phyloP scores from a whole-genome alignment of 2,797 vertebrate genomes.

The Steatocranus sp. region DNA sequence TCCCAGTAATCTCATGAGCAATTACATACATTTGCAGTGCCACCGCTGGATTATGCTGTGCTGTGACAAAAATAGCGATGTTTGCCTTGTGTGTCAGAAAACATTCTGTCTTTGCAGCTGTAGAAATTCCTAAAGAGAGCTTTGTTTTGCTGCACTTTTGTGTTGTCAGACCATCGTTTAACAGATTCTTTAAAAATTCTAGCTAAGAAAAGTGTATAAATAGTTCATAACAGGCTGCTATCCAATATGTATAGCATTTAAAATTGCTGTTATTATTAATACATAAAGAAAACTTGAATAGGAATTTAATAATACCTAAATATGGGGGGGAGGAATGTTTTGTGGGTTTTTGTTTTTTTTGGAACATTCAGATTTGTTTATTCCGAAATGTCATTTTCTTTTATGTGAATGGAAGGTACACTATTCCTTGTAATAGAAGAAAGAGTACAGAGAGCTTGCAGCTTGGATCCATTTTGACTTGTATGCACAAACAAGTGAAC shows the following conservation, averaged over 20 bases:
- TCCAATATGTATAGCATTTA: not conserved
- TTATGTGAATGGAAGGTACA: not conserved
- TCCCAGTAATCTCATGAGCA: not conserved
- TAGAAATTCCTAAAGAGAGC: not conserved
- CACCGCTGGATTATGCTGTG: not conserved
- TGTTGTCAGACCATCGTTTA: not conserved
- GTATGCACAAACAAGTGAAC: not conserved
- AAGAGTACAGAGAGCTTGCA: not conserved
- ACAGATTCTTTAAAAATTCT: not conserved
- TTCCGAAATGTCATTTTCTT: rapidly evolving
- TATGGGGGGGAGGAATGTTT: too few relatives aligned
- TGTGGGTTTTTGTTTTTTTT: not conserved
- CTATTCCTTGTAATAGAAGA: not conserved
- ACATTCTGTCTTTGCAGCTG: not conserved
- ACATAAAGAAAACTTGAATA: not conserved
- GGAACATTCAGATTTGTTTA: not conserved
- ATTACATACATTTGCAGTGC: not conserved
- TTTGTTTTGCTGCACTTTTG: not conserved
- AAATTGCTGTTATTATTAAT: not conserved
- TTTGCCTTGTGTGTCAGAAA: not conserved
- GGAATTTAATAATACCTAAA: too few relatives aligned
- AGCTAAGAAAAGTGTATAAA: too few relatives aligned
- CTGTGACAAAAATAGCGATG: not conserved
- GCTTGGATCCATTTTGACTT: not conserved
- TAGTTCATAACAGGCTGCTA: too few relatives aligned